phyloP scores from a whole-genome alignment of 2,888 invertebrate genomes.

The Dicyrtoma fusca region DNA sequence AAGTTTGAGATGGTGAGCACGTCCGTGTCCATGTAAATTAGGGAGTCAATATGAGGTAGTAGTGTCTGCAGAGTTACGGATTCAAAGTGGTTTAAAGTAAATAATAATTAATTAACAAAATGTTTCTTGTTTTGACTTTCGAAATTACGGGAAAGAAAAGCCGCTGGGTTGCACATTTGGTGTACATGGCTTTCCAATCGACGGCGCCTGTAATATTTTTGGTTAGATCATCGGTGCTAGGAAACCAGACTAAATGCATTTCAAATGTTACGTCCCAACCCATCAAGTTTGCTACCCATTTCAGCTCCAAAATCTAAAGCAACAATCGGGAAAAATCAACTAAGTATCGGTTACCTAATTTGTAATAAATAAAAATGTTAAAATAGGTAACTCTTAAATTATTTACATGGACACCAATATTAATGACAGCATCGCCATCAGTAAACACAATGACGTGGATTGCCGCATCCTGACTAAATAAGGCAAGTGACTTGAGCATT shows the following conservation, averaged over 20 bases:
- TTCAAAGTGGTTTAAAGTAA: too few species aligned
- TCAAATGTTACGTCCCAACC: slow-evolving; percentile 33
- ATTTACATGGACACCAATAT: background rate
- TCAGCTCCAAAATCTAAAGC: background rate
- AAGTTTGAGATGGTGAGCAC: slow-evolving; percentile 83
- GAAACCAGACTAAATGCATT: slow-evolving; percentile 31
- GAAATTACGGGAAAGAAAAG: slow-evolving; percentile 81
- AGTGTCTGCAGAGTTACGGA: slow-evolving; percentile 19
- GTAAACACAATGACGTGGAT: slow-evolving; percentile 10
- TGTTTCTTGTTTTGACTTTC: background rate
- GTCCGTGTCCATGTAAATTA: slow-evolving; percentile 92
- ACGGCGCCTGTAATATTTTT: background rate
- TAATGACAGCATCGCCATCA: background rate
- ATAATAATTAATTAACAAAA: background rate
- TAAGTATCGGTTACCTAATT: too few species aligned
- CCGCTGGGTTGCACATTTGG: slow-evolving; percentile 91
- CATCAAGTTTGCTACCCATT: background rate
- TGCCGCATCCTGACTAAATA: slow-evolving; percentile 19
- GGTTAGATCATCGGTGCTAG: too few species aligned
- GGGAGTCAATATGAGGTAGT: slow-evolving; percentile 71
- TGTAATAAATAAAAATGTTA: too few species aligned
- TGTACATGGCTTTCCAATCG: slow-evolving; percentile 82
- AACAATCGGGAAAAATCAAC: background rate
- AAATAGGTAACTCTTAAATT: too few species aligned
- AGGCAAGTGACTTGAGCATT: slow-evolving; percentile 4